Evolutionary conservation across 2,888 invertebrate species (phyloP), one percentile per base, ranked within the genome.

Genomic region (Baronia brevicornis): DNA sequence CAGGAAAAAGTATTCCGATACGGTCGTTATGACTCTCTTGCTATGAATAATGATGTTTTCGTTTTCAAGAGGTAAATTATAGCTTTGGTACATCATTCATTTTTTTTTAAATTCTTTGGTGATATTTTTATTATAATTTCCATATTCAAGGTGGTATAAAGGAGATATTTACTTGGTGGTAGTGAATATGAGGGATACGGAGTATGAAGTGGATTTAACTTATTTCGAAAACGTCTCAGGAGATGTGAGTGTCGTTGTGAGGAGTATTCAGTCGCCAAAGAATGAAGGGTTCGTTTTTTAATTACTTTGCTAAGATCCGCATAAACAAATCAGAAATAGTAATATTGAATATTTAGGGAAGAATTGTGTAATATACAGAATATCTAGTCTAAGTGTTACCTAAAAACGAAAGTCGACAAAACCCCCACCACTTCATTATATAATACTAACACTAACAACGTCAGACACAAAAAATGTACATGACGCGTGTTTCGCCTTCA

Each of bases 41-140:
- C 88, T 6, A 37, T 89, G 3, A 84, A 84, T 25, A 60, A 86
- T 1, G 74, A 84, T 24, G 79, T 89, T 1, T 86, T 89, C 39
- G 87, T 74, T 4, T 85, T 87, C 28, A 84, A 69, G 51, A 82
- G 88, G 88, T 87, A 55, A 33, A 6, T 4, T 23, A 9, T 4
- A 23, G 5, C 9, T 22, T 22, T 9, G 6, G 6, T 22, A 8
- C 8, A 22, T n/a, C n/a, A n/a, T n/a, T n/a, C n/a, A n/a, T n/a
- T n/a, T n/a, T n/a, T n/a, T n/a, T n/a, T n/a, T n/a, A n/a, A n/a
- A 19, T 19, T 2, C 6, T 19, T 3, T 4, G 6, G 7, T 19
- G 24, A 26, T 26, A 24, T 30, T 13, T 13, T 38, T 34, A 29
- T 28, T 28, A 38, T 5, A 22, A 34, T 28, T 29, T 18, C 28